These are phyloP conservation scores for Ciconia boyciana DNA, from an alignment of 2,113 vertebrate genomes.

Conservation along the genomic window DNA sequence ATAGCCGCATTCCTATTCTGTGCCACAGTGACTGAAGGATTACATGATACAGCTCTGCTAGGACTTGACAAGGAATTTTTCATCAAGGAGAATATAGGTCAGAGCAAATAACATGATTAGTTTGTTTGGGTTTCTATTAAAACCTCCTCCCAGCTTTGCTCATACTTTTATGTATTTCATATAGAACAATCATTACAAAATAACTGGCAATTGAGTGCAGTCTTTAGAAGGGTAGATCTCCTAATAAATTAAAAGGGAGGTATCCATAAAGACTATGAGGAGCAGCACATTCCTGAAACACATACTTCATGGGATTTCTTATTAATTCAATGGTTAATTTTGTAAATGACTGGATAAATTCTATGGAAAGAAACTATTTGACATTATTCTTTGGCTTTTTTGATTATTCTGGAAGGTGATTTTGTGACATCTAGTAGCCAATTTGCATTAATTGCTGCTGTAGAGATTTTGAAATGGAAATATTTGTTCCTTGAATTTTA, in stretches of 20 bases:
- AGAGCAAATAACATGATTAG: neutral
- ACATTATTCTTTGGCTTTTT: constrained; percentile 47
- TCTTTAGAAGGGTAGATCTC: neutral
- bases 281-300: constrained; percentile 29
- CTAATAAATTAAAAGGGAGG: neutral
- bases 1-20: neutral
- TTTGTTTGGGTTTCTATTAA: neutral
- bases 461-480: constrained; percentile 50
- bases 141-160: neutral
- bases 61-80: neutral
- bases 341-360: constrained; percentile 45
- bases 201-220: neutral
- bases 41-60: neutral
- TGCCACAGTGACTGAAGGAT: neutral
- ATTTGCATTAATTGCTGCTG: constrained; percentile 48
- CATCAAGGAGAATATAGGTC: neutral
- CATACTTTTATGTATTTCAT: neutral
- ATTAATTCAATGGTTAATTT: constrained; percentile 42
- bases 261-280: neutral
- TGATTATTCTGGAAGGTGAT: constrained; percentile 45
- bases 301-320: neutral
- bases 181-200: neutral
- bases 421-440: constrained; percentile 35
- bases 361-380: neutral
- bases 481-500: constrained; percentile 21